phyloP scores from a whole-genome alignment of 64 coral and sea anemone genomes.

The Trachythela sp. region DNA sequence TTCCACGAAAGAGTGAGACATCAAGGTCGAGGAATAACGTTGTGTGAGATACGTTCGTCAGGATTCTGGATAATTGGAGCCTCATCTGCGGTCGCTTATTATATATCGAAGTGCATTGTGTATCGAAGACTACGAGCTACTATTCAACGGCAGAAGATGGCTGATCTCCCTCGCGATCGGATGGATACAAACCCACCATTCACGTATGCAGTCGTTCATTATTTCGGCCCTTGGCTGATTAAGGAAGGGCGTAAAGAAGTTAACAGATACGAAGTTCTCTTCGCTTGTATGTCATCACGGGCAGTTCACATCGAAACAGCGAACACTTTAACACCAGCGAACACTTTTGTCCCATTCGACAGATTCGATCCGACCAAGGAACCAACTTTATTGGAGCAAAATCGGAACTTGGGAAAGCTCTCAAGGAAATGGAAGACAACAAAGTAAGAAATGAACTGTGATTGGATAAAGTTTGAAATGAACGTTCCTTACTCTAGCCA shows the following conservation, averaged over 20 bases:
- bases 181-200: background rate
- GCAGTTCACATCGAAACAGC: background rate
- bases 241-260: background rate
- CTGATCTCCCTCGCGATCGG: background rate
- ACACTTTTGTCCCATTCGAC: background rate
- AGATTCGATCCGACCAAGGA: conserved; percentile 16
- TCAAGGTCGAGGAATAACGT: background rate
- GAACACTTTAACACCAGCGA: background rate
- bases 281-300: conserved; percentile 1
- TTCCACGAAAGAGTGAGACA: background rate
- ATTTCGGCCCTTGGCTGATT: background rate
- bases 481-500: conserved; percentile 40
- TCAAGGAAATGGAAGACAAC: conserved; percentile 1
- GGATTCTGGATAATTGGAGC: conserved; percentile 2
- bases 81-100: background rate
- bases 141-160: background rate
- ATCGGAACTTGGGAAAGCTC: background rate
- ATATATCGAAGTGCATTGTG: background rate
- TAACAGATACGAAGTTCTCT: background rate
- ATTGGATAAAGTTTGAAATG: conserved; percentile 18
- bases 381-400: background rate
- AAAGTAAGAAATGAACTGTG: conserved; percentile 14
- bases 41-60: background rate
- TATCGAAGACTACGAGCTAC: background rate
- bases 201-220: background rate